phyloP scores from a whole-genome alignment of 2,113 vertebrate genomes.

The Triplophysa dalaica region DNA sequence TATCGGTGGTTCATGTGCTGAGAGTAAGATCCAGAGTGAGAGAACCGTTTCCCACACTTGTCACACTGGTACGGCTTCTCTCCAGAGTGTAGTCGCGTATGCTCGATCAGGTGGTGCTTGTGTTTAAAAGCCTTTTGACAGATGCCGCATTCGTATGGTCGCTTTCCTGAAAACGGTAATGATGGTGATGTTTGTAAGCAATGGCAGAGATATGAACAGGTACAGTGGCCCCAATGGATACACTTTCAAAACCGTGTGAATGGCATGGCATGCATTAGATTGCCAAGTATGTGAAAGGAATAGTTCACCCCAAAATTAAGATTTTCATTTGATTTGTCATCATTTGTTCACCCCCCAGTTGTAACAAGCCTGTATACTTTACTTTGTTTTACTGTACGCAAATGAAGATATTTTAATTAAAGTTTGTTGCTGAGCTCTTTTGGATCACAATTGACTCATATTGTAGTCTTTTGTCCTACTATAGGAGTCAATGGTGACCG shows the following conservation, averaged over 20 bases:
- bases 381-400: no score
- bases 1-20: slow-evolving; percentile 99
- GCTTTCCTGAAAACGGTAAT: slow-evolving; percentile 78
- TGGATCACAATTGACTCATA: no score
- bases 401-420: no score
- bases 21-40: slow-evolving; percentile 96
- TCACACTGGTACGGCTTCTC: slow-evolving; percentile 99
- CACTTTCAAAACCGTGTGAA: not conserved
- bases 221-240: not conserved
- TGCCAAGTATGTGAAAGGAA: no score
- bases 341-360: no score
- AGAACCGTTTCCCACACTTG: slow-evolving; percentile 97
- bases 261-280: not conserved
- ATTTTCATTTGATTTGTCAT: no score
- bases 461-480: no score
- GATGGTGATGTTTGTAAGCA: not conserved
- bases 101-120: slow-evolving; percentile 98
- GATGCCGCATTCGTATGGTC: slow-evolving; percentile 92
- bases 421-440: no score
- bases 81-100: slow-evolving; percentile 93
- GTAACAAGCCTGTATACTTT: no score
- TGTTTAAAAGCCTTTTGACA: slow-evolving; percentile 99
- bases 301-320: no score
- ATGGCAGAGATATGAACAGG: not conserved
- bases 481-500: no score